Evolutionary conservation across 2,113 vertebrate genomes (phyloP), one percentile per base, ranked within the genome.

Genomic region (Potamarius usumacintae): DNA sequence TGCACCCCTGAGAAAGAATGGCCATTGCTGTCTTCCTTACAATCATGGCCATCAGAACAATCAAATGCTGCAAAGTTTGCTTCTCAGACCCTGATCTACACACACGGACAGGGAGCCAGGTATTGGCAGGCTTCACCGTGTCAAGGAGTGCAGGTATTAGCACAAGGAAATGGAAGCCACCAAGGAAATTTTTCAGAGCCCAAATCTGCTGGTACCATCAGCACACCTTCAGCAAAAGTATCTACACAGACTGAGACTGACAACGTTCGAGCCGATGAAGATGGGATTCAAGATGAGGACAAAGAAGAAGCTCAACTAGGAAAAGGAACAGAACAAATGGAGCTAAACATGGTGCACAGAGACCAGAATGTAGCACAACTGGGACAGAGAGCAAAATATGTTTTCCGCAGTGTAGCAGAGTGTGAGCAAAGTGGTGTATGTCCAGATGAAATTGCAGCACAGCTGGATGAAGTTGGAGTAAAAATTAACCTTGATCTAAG

Each of bases 11-110:
- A 87, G 85, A 88, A 90, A 14, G 88, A 90, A 87, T 89, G 88
- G 90, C 90, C 90, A 5, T 85, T 90, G 65, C 88, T 90, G 85
- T 85, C 89, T 53, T 85, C 87, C 30, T 82, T 90, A n/a, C 65
- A 85, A 25, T 25, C 72, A 1, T 72, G 63, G 76, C 89, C 89
- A 71, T 52, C 20, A 27, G 76, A 87, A 34, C 72, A 55, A 62
- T 11, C 62, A 27, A 77, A 76, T 71, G 34, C 69, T 71, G 18
- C 34, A 20, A 74, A 71, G 57, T 30, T 65, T 1, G 15, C 48
- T 65, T 30, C 80, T 78, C 65, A 85, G 58, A 83, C 72, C 7
- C 55, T 82, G 52, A 79, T 90, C 74, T 87, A 87, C 71, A 90
- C 90, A 50, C 71, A 85, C 12, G 85, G 85, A 48, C 52, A 42